These are phyloP conservation scores for Netelia fuscicornis DNA, from an alignment of 2,888 invertebrate genomes.

Conservation along the genomic window DNA sequence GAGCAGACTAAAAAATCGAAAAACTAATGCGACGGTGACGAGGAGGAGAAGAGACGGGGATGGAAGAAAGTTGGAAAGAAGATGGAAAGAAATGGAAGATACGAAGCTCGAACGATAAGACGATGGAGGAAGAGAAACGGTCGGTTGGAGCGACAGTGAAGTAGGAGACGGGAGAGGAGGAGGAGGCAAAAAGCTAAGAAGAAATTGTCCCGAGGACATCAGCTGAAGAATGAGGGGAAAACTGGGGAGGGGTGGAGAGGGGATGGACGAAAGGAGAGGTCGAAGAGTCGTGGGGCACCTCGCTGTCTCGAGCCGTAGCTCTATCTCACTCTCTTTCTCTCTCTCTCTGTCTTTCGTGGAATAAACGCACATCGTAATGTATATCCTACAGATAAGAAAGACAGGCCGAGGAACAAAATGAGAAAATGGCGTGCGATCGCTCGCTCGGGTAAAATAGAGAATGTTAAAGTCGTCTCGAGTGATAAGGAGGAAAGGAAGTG, in stretches of 20 bases:
- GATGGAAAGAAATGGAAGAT: conserved; percentile 52
- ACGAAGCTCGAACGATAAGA: conserved; percentile 42
- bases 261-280: conserved; percentile 42
- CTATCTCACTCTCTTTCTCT: not conserved
- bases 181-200: conserved; percentile 19
- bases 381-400: conserved; percentile 31
- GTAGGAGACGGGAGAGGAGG: not conserved
- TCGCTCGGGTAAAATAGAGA: conserved; percentile 15
- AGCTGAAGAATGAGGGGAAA: conserved; percentile 19
- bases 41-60: not conserved
- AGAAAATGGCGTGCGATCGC: conserved; percentile 11
- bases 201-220: not conserved
- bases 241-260: conserved; percentile 15
- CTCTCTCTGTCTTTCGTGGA: no score
- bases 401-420: not conserved
- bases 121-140: conserved; percentile 35
- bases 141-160: conserved; percentile 1
- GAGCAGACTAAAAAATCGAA: not conserved
- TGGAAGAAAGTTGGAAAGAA: conserved; percentile 30
- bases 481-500: conserved; percentile 37
- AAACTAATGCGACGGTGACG: conserved; percentile 28
- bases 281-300: conserved; percentile 49
- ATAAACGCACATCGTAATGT: conserved; percentile 36
- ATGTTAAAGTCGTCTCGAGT: conserved; percentile 42
- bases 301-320: not conserved